Evolutionary conservation across 2,888 invertebrate genomes (phyloP).

Genomic region (Diarsia brunnea): DNA sequence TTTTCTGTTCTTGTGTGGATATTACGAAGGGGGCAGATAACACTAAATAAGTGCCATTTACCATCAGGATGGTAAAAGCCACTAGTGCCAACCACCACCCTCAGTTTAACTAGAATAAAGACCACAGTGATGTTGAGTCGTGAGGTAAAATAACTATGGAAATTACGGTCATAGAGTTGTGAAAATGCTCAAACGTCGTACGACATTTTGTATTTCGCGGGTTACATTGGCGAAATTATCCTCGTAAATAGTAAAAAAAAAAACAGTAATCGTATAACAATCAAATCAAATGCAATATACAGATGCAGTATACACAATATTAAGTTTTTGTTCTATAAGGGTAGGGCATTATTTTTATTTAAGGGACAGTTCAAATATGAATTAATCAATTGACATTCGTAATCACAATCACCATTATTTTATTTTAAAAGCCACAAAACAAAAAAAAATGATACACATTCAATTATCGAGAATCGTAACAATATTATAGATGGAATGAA

Average conservation of each 20-base stretch:
- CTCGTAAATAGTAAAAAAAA: background rate
- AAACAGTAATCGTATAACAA: background rate
- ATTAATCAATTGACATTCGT: background rate
- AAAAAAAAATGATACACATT: background rate
- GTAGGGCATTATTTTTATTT: background rate
- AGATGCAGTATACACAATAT: too few relatives aligned
- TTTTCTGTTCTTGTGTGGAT: background rate
- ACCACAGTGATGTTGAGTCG: background rate
- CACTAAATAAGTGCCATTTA: too few relatives aligned
- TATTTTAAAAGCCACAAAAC: constrained; percentile 9
- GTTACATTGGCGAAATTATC: background rate
- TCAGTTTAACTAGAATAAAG: background rate
- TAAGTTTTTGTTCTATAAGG: background rate
- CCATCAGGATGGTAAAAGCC: too few relatives aligned
- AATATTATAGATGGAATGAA: constrained; percentile 43
- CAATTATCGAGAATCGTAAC: constrained; percentile 38
- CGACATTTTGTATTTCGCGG: background rate
- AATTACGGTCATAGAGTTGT: background rate
- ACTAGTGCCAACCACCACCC: background rate
- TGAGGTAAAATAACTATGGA: background rate
- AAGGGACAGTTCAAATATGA: background rate
- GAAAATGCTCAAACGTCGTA: background rate
- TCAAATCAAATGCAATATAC: background rate
- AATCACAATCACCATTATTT: background rate
- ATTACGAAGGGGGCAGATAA: background rate